A percentile compares a stretch with the other conserved stretches of the same genome.
Evolutionary conservation across 2,888 invertebrate species (phyloP).

Genomic region (Erynnis tages): DNA sequence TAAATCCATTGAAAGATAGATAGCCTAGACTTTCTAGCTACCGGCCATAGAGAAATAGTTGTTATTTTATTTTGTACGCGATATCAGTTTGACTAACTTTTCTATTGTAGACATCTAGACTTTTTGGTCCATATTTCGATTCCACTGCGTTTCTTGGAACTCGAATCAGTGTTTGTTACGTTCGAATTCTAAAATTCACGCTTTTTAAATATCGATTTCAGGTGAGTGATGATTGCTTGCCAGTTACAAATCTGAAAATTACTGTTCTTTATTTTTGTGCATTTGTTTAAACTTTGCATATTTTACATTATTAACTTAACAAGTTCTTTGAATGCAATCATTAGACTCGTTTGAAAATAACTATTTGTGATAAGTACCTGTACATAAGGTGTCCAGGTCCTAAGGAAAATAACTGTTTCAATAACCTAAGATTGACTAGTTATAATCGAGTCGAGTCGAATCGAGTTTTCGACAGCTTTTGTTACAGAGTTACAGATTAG

Average conservation of each 20-base stretch:
- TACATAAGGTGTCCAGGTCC: no score
- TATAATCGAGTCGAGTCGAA: no score
- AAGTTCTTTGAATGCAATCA: no score
- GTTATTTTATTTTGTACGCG: conserved; percentile 11
- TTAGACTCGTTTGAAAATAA: no score
- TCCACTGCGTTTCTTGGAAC: conserved; percentile 19
- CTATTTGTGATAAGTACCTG: no score
- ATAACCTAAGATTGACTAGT: no score
- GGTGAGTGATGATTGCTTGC: conserved; percentile 16
- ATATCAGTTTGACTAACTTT: conserved; percentile 6
- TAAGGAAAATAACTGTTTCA: no score
- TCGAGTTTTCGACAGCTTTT: no score
- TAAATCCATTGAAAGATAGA: not conserved
- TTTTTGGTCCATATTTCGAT: conserved; percentile 21
- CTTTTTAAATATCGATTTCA: conserved; percentile 28
- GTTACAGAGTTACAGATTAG: no score
- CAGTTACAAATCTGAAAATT: conserved; percentile 17
- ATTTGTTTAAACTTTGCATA: no score
- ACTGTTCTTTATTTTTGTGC: no score
- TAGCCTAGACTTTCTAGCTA: conserved; percentile 20
- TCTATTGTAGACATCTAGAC: conserved; percentile 20
- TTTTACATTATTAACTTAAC: no score
- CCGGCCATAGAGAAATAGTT: conserved; percentile 14
- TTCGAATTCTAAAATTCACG: conserved; percentile 27
- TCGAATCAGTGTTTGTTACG: conserved; percentile 1